phyloP scores from a whole-genome alignment of 2,797 vertebrate species.

The Atherinosoma microstoma region DNA sequence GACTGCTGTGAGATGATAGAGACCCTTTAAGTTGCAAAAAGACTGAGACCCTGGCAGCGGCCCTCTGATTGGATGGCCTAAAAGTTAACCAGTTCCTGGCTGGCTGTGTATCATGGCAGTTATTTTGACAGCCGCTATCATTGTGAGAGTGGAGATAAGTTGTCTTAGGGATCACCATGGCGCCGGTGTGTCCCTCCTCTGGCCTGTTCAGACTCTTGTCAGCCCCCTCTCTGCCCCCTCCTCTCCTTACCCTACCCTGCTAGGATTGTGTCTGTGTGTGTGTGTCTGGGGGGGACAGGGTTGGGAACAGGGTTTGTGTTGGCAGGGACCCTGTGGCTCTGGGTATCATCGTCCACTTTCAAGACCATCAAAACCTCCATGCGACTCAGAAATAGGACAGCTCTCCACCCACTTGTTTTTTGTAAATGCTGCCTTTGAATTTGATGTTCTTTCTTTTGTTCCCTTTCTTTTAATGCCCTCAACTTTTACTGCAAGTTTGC shows the following conservation, averaged over 20 bases:
- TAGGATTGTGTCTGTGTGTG: slow-evolving; percentile 53
- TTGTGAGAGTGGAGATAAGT: slow-evolving; percentile 83
- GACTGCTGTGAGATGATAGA: slow-evolving; percentile 35
- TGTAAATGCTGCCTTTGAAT: not conserved
- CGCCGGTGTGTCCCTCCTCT: slow-evolving; percentile 84
- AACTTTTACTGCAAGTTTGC: not conserved
- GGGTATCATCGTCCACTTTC: slow-evolving; percentile 71
- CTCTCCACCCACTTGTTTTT: not conserved
- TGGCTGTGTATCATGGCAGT: slow-evolving; percentile 84
- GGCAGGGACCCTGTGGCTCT: slow-evolving; percentile 73
- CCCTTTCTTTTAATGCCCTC: not conserved
- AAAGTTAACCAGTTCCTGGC: slow-evolving; percentile 83
- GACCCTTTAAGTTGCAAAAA: slow-evolving; percentile 47
- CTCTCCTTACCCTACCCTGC: slow-evolving; percentile 33
- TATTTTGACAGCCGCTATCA: slow-evolving; percentile 88
- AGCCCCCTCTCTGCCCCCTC: slow-evolving; percentile 40
- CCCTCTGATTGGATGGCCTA: slow-evolving; percentile 57
- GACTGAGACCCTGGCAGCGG: slow-evolving; percentile 21
- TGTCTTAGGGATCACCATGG: slow-evolving; percentile 85
- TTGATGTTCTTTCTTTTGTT: not conserved
- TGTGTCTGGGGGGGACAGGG: slow-evolving; percentile 13
- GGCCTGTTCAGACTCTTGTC: slow-evolving; percentile 77
- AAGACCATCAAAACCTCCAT: slow-evolving; percentile 43
- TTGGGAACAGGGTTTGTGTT: slow-evolving; percentile 79
- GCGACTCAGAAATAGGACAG: slow-evolving; percentile 21